Base-by-base conservation (phyloP, 2,113 vertebrate genomes). In the Orthonyx spaldingii region DNA sequence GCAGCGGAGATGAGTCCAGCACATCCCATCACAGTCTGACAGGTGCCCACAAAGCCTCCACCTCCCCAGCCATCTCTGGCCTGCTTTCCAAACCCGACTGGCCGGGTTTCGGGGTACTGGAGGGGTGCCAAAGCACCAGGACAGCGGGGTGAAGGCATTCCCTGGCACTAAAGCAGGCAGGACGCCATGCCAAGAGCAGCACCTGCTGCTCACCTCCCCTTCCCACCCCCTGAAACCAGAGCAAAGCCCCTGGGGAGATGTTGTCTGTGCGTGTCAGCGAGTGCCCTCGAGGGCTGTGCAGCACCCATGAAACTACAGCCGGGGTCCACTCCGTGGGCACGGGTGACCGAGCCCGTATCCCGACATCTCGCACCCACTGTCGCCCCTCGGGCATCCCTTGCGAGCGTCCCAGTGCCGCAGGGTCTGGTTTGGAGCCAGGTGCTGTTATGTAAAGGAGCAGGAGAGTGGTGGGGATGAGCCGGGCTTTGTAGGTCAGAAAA, bases 301-400 rank as follows among this genome's bases (percentile, higher is more conserved):
- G 59, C 77, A 53, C 41, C 55, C 52, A 8, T 0, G 3, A 37
- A 72, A 33, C 13, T 21, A 3, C 24, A 16, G 27, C 15, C 1
- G 1, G 81, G 78, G 9, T 41, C 46, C 22, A 4, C 1, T 5
- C 39, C 49, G 66, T 5, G 57, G 27, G 63, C 71, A 52, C 0
- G 7, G 30, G 35, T 4, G 39, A 16, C 56, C 0, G 6, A 79
- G 61, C 52, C 16, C 33, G 0, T 3, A 4, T 1, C 0, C 28
- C 1, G 15, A 53, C 15, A 5, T 5, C 1, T 3, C 61, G 60
- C 68, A 6, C 20, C 49, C 41, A 0, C 27, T 3, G 10, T 3
- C 12, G 22, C 61, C 71, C 74, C 53, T 33, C 3, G 6, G 42
- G 84, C 56, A 16, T 65, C 72, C 2, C 63, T 37, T 0, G 3